Conservation (phyloP, 2,888 invertebrate genomes). For the Pterostichus niger region DNA sequence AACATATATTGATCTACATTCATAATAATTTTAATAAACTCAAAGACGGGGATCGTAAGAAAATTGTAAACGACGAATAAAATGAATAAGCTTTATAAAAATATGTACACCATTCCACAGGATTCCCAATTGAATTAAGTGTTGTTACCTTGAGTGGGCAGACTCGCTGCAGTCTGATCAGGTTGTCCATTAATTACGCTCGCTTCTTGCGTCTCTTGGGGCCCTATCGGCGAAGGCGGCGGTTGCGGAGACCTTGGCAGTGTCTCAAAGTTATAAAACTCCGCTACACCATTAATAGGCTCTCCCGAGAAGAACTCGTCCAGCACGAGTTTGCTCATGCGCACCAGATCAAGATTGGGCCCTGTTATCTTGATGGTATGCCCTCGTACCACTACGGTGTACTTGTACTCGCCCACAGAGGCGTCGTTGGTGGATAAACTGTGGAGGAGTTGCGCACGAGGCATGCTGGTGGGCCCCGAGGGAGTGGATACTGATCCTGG, state of each 20-base stretch:
- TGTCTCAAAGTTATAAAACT: conserved; percentile 76
- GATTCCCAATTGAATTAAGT: no score
- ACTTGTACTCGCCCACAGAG: conserved; percentile 91
- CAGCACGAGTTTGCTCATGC: conserved; percentile 91
- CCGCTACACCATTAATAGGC: conserved; percentile 75
- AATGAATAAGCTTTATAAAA: no score
- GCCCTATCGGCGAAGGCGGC: conserved; percentile 69
- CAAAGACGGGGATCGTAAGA: no score
- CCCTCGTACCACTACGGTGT: conserved; percentile 89
- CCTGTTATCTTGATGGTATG: conserved; percentile 82
- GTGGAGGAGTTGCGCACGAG: conserved; percentile 84
- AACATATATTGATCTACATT: neutral
- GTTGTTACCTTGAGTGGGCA: neutral
- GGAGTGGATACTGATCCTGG: conserved; percentile 69
- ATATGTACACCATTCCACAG: no score
- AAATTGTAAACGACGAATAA: no score
- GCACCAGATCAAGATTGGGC: conserved; percentile 46
- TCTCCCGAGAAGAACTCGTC: conserved; percentile 88
- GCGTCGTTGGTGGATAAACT: conserved; percentile 92
- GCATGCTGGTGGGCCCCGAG: conserved; percentile 74
- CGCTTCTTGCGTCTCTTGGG: conserved; percentile 19
- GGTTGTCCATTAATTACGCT: neutral
- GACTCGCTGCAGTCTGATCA: no score
- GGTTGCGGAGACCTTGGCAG: conserved; percentile 74
- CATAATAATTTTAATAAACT: no score